Conservation (phyloP, 2,113 vertebrate species). For the Hemiscyllium ocellatum region DNA sequence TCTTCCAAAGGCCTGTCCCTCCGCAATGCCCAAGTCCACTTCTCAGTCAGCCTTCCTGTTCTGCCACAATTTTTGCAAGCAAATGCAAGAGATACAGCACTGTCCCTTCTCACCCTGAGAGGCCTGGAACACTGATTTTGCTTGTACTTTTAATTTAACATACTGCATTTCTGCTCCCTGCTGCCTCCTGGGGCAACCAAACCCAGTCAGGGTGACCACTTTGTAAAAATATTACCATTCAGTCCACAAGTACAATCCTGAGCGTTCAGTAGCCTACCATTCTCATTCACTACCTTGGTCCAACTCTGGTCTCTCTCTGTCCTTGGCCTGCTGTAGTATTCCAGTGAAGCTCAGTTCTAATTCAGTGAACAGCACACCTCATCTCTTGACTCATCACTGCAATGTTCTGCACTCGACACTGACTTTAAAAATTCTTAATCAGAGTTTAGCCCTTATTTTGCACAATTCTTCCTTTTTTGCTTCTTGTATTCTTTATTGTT, state of each 20-base stretch:
- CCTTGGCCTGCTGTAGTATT: background rate
- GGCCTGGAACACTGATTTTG: background rate
- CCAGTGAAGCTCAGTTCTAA: background rate
- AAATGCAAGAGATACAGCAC: background rate
- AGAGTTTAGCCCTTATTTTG: background rate
- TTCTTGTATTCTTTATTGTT: background rate
- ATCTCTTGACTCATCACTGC: background rate
- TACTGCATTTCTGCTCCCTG: background rate
- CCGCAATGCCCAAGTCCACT: background rate
- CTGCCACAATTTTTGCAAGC: background rate
- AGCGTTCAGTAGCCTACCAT: background rate
- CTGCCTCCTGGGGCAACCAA: background rate
- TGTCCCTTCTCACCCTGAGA: background rate
- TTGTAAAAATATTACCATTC: background rate
- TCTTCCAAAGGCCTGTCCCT: background rate
- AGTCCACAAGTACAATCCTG: background rate
- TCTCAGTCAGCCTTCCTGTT: background rate
- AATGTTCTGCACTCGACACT: background rate
- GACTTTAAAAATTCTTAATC: background rate
- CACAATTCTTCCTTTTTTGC: background rate
- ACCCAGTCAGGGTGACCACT: background rate
- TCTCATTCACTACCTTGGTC: too few species aligned
- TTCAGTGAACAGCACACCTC: background rate
- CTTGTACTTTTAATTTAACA: background rate
- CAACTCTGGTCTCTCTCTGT: too few species aligned